Evolutionary conservation across 2,888 invertebrate genomes (phyloP).

Genomic region (Ferrisia virgata): DNA sequence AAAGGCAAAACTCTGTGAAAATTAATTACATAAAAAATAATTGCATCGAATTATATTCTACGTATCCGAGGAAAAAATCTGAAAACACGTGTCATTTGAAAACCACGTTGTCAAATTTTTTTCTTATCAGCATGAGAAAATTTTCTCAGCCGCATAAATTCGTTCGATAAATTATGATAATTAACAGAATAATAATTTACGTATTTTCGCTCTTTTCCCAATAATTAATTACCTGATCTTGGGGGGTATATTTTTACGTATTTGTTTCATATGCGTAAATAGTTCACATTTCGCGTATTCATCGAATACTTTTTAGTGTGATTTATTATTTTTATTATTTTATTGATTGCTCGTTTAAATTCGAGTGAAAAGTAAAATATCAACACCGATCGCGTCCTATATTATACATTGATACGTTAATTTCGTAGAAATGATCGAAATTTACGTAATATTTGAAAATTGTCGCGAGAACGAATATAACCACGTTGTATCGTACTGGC

Average conservation of each 20-base stretch:
- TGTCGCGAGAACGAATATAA: not conserved
- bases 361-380: not conserved
- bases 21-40: too few species aligned
- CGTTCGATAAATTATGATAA: not conserved
- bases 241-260: not conserved
- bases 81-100: not conserved
- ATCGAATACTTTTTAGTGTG: not conserved
- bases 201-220: not conserved
- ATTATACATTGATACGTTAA: not conserved
- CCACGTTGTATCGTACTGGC: slow-evolving; percentile 1
- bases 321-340: not conserved
- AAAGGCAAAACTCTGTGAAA: too few species aligned
- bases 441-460: not conserved
- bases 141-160: not conserved
- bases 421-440: not conserved
- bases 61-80: too few species aligned
- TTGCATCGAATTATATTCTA: too few species aligned
- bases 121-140: not conserved
- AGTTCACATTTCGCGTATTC: not conserved
- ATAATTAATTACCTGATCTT: not conserved
- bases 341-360: not conserved
- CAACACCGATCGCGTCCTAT: not conserved
- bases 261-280: not conserved
- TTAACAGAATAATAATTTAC: not conserved
- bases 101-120: not conserved